phyloP scores from a whole-genome alignment of 2,888 invertebrate species.

The Crossocerus cetratus region DNA sequence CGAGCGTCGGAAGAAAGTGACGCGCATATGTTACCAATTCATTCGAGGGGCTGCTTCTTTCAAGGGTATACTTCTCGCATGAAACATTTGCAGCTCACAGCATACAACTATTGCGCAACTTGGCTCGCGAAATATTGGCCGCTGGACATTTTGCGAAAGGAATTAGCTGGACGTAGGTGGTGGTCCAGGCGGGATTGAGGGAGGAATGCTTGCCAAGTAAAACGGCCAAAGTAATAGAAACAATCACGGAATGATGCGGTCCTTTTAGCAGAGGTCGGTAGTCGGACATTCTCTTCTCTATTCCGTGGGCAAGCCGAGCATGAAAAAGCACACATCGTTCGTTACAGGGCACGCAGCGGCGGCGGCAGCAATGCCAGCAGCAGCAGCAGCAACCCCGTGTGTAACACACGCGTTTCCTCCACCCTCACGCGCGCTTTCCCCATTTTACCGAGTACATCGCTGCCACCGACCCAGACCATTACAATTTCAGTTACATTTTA shows the following conservation, averaged over 20 bases:
- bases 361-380: conserved; percentile 39
- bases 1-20: conserved; percentile 8
- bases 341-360: conserved; percentile 27
- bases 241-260: conserved; percentile 36
- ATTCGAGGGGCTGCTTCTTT: too few relatives aligned
- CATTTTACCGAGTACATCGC: conserved; percentile 34
- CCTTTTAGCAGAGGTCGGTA: conserved; percentile 31
- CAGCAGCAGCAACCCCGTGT: conserved; percentile 8
- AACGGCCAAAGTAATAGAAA: conserved; percentile 38
- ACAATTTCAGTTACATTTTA: conserved; percentile 73
- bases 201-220: not conserved
- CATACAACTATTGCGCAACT: too few relatives aligned
- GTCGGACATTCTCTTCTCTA: conserved; percentile 47
- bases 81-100: too few relatives aligned
- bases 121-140: too few relatives aligned
- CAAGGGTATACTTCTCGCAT: too few relatives aligned
- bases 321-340: conserved; percentile 48
- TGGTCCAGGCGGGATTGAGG: conserved; percentile 17
- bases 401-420: not conserved
- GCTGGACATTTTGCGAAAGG: too few relatives aligned
- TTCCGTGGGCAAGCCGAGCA: conserved; percentile 51
- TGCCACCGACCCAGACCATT: conserved; percentile 55
- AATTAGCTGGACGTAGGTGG: too few relatives aligned
- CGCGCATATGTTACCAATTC: not conserved
- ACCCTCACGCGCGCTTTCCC: conserved; percentile 7